Percentiles rank a stretch among this genome's conserved stretches.
phyloP scores from a whole-genome alignment of 2,113 vertebrate species.

The Pachycephala philippinensis region DNA sequence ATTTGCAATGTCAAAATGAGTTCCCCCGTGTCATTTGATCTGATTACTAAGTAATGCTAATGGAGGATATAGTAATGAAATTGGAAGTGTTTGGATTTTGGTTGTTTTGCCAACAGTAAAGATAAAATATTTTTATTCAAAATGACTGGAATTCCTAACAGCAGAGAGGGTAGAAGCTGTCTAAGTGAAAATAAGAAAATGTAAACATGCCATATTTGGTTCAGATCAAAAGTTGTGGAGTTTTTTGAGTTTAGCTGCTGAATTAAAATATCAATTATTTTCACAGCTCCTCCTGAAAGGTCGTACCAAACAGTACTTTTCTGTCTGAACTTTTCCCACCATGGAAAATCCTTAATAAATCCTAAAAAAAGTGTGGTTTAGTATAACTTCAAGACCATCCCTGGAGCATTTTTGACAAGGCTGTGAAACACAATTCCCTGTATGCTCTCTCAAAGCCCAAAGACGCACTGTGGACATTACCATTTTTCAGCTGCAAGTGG shows the following conservation, averaged over 20 bases:
- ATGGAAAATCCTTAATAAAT: not conserved
- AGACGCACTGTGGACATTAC: rapidly evolving
- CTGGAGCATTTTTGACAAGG: not conserved
- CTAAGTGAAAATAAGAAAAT: not conserved
- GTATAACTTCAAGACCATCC: not conserved
- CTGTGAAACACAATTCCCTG: not conserved
- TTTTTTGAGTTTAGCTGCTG: not conserved
- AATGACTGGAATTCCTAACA: not conserved
- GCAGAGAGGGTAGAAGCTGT: not conserved
- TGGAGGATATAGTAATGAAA: not conserved
- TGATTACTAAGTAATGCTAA: not conserved
- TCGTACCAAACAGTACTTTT: not conserved
- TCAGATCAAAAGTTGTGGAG: not conserved
- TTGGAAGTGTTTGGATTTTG: not conserved
- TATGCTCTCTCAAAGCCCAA: not conserved
- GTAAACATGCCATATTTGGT: not conserved
- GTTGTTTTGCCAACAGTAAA: not conserved
- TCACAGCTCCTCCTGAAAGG: not conserved
- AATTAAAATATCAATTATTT: not conserved
- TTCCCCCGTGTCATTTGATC: not conserved
- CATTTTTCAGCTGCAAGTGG: not conserved
- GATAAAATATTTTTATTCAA: not conserved
- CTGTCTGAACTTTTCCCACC: not conserved
- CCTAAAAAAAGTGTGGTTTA: not conserved
- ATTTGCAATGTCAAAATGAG: not conserved